Percentiles rank a stretch among this genome's conserved stretches.
phyloP scores from a whole-genome alignment of 2,888 invertebrate genomes.

The Eurytoma adleriae region DNA sequence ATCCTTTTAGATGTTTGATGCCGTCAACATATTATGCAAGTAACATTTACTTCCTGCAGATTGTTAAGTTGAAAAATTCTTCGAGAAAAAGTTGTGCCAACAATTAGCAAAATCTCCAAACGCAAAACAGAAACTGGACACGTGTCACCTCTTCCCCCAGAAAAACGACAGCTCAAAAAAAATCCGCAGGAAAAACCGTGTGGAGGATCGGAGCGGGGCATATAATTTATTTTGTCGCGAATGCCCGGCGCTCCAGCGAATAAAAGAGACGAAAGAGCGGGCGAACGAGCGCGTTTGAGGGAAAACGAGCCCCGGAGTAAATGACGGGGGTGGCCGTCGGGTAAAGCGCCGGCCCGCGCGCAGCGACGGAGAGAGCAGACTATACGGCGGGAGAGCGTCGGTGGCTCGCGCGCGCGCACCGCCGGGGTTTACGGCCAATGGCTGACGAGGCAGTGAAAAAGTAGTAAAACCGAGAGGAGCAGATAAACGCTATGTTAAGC shows the following conservation, averaged over 20 bases:
- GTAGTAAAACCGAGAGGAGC: conserved; percentile 74
- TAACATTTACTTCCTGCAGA: too few relatives aligned
- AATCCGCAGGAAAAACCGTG: too few relatives aligned
- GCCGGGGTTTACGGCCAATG: conserved; percentile 73
- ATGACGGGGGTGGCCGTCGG: conserved; percentile 32
- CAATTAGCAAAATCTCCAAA: too few relatives aligned
- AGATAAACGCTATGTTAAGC: conserved; percentile 76
- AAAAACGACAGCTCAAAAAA: too few relatives aligned
- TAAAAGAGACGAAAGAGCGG: conserved; percentile 19
- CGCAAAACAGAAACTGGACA: too few relatives aligned
- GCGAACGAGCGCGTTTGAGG: conserved; percentile 34
- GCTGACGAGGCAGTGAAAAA: conserved; percentile 76
- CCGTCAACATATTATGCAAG: too few relatives aligned
- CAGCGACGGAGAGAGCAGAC: not conserved
- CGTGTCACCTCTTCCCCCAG: too few relatives aligned
- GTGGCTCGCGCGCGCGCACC: conserved; percentile 52
- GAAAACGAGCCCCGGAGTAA: conserved; percentile 43
- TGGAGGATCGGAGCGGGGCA: not conserved
- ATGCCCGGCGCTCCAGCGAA: not conserved
- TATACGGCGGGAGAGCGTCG: conserved; percentile 3
- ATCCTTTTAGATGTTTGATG: too few relatives aligned
- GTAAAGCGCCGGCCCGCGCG: conserved; percentile 6
- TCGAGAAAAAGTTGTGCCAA: too few relatives aligned
- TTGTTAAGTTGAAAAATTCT: too few relatives aligned
- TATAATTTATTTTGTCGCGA: conserved; percentile 50